Evolutionary conservation across 2,113 vertebrate genomes (phyloP).

Genomic region (Jaculus jaculus): DNA sequence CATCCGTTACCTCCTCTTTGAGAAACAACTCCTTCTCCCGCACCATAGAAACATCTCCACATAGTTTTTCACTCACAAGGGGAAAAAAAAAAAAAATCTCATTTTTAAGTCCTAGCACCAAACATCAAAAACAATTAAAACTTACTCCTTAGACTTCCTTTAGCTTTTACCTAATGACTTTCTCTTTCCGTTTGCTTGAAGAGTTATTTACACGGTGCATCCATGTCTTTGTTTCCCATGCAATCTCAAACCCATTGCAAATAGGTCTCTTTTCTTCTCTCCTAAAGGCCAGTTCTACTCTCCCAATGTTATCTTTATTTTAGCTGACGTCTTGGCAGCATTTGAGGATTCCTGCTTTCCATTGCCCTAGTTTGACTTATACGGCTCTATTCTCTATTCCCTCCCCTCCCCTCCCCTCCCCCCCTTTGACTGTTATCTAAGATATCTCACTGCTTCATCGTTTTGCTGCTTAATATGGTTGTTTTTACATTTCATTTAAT

Average conservation of each 20-base stretch:
- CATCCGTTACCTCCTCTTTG: slow-evolving; percentile 29
- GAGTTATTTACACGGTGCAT: background rate
- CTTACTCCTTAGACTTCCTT: background rate
- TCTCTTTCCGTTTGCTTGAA: background rate
- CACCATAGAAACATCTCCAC: background rate
- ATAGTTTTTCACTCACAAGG: slow-evolving; percentile 2
- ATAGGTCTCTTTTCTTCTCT: background rate
- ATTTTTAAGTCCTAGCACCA: background rate
- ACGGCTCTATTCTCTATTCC: background rate
- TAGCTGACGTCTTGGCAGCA: background rate
- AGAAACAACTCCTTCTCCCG: background rate
- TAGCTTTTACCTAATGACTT: background rate
- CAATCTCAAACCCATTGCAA: background rate
- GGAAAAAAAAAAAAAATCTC: too few species aligned
- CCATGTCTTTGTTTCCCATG: background rate
- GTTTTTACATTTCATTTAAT: background rate
- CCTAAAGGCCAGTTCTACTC: background rate
- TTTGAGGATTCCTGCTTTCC: background rate
- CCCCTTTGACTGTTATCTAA: background rate
- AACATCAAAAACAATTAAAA: slow-evolving; percentile 24
- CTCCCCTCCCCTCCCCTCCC: background rate
- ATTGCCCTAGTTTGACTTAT: background rate
- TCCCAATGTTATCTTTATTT: background rate
- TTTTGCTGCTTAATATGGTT: background rate
- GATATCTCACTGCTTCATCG: background rate